Percentiles rank a stretch among this genome's conserved stretches.
Conservation (phyloP, 2,797 vertebrate species). For the Heteromormyrus szaboi region DNA sequence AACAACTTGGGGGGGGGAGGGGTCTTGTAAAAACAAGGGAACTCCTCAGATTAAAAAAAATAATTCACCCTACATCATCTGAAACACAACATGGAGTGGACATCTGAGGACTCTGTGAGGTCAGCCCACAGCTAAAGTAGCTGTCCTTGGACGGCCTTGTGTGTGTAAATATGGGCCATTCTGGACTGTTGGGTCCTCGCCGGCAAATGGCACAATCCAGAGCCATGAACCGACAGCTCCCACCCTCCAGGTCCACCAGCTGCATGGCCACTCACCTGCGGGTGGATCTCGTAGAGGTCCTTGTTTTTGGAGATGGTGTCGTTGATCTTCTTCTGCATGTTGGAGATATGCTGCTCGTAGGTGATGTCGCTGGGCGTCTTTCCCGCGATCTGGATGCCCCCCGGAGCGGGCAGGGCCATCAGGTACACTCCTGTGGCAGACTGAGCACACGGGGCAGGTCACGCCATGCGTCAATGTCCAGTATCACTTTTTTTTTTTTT, state of each 20-base stretch:
- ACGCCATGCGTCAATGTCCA: not conserved
- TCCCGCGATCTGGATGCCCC: constrained; percentile 90
- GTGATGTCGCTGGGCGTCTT: constrained; percentile 86
- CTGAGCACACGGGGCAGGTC: constrained; percentile 48
- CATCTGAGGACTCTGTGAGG: not conserved
- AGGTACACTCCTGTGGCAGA: constrained; percentile 95
- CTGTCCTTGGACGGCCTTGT: not conserved
- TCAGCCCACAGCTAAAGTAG: not conserved
- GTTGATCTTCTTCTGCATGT: constrained; percentile 97
- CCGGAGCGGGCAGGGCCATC: constrained; percentile 81
- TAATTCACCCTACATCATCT: not conserved
- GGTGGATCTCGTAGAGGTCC: constrained; percentile 87
- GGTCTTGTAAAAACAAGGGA: not conserved
- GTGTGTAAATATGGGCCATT: not conserved
- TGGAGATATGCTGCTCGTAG: constrained; percentile 85
- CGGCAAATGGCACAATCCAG: not conserved
- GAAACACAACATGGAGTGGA: not conserved
- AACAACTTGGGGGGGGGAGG: constrained; percentile 54
- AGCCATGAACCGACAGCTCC: not conserved
- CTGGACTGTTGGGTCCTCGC: not conserved
- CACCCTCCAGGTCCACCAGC: not conserved
- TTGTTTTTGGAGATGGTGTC: constrained; percentile 91
- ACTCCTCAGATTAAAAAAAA: not conserved
- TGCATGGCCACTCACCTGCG: constrained; percentile 68
- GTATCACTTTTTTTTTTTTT: not conserved